A percentile compares a stretch with the other conserved stretches of the same genome.
These are phyloP conservation scores for Athalia rosae DNA, from an alignment of 2,888 invertebrate species.

Conservation along the genomic window DNA sequence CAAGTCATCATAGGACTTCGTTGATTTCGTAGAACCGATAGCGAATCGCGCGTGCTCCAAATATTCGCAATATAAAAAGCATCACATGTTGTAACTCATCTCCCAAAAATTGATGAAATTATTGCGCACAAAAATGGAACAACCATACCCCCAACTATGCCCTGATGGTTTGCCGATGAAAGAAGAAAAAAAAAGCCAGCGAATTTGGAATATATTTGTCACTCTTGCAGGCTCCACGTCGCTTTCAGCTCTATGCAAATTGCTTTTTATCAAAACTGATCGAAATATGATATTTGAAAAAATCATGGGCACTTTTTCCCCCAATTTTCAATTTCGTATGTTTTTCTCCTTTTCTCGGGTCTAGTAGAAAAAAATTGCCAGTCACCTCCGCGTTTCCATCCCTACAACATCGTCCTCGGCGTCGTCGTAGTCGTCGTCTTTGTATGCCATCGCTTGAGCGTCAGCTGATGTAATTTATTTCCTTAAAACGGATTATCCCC, in stretches of 20 bases:
- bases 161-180: too few species aligned
- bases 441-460: slow-evolving; percentile 30
- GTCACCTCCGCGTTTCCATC: slow-evolving; percentile 21
- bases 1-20: background rate
- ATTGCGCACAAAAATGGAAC: background rate
- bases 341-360: background rate
- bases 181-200: background rate
- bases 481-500: slow-evolving; percentile 39
- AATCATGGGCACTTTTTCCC: slow-evolving; percentile 18
- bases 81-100: background rate
- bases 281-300: background rate
- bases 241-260: background rate
- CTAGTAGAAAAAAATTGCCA: slow-evolving; percentile 6
- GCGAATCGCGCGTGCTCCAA: background rate
- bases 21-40: slow-evolving; percentile 10
- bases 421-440: background rate
- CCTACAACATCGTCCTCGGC: too few species aligned
- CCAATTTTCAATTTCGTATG: slow-evolving; percentile 13
- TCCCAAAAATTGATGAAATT: background rate
- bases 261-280: background rate
- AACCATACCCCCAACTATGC: too few species aligned
- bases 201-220: too few species aligned
- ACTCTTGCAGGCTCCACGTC: too few species aligned
- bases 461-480: slow-evolving; percentile 33
- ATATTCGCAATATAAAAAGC: too few species aligned